phyloP scores from a whole-genome alignment of 2,888 invertebrate genomes.

The Deilephila elpenor region DNA sequence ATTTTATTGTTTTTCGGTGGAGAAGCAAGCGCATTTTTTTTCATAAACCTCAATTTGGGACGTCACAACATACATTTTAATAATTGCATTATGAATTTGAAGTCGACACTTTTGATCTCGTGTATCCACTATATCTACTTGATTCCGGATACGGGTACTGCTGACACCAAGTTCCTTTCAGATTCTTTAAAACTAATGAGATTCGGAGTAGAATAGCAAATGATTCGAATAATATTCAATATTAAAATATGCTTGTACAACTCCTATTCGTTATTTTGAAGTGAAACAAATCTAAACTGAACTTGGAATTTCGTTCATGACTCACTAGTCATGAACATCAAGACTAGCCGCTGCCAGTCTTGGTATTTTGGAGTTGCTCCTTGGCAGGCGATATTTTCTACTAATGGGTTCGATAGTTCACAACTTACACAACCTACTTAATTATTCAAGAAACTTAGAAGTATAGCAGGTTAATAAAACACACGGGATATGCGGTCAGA shows the following conservation, averaged over 20 bases:
- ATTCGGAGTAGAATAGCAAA: neutral
- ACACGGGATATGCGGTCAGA: too few species aligned
- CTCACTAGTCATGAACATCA: neutral
- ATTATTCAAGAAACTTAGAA: too few species aligned
- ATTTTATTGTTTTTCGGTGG: slow-evolving; percentile 58
- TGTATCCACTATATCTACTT: slow-evolving; percentile 35
- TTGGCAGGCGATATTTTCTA: too few species aligned
- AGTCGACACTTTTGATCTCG: slow-evolving; percentile 49
- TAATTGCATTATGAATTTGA: slow-evolving; percentile 48
- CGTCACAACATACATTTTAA: slow-evolving; percentile 75
- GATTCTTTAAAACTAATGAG: slow-evolving; percentile 3
- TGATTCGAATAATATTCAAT: too few species aligned
- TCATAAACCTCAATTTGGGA: slow-evolving; percentile 59
- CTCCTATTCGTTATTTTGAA: neutral
- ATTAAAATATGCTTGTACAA: too few species aligned
- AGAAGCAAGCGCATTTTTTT: slow-evolving; percentile 61
- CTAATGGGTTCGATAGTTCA: too few species aligned
- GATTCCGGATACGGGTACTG: neutral
- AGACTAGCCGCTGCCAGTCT: neutral
- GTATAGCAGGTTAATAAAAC: too few species aligned
- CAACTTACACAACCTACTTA: too few species aligned
- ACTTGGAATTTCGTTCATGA: neutral
- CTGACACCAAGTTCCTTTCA: neutral
- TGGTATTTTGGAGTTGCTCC: neutral
- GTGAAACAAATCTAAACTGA: neutral